Conservation (phyloP, 1,140 invertebrate genomes). For the Papilio polyxenes region DNA sequence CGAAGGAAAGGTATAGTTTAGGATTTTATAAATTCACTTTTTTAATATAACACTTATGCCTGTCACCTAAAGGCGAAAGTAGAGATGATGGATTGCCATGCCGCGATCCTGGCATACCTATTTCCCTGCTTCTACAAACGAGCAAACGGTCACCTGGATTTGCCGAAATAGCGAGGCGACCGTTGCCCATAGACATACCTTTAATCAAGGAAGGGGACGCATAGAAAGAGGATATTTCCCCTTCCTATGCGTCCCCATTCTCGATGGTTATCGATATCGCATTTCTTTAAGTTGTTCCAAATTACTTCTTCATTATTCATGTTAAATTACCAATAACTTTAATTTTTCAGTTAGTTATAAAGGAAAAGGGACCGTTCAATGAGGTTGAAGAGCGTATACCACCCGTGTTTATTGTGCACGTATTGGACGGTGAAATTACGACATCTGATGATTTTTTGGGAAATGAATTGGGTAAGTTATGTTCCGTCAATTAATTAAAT, state of each 20-base stretch:
- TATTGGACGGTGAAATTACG: constrained; percentile 89
- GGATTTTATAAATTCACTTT: background rate
- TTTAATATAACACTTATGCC: background rate
- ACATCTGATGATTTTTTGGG: constrained; percentile 91
- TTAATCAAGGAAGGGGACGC: no score
- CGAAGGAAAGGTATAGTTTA: constrained; percentile 85
- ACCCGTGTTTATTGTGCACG: constrained; percentile 84
- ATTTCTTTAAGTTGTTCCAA: background rate
- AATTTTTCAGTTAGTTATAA: constrained; percentile 49
- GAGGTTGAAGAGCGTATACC: constrained; percentile 86
- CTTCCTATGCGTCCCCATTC: no score
- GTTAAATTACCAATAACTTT: background rate
- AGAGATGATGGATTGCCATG: no score
- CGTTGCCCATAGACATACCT: no score
- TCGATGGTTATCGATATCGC: background rate
- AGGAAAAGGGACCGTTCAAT: constrained; percentile 82
- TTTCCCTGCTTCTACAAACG: no score
- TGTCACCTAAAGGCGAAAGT: no score
- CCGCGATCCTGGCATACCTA: no score
- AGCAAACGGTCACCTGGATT: no score
- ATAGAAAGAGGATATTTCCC: no score
- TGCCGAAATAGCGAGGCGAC: no score
- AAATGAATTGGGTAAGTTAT: constrained; percentile 53
- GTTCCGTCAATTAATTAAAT: background rate
- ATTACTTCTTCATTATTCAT: background rate